Base-by-base conservation (phyloP, 2,113 vertebrate genomes). In the Hippocampus guttulatus region DNA sequence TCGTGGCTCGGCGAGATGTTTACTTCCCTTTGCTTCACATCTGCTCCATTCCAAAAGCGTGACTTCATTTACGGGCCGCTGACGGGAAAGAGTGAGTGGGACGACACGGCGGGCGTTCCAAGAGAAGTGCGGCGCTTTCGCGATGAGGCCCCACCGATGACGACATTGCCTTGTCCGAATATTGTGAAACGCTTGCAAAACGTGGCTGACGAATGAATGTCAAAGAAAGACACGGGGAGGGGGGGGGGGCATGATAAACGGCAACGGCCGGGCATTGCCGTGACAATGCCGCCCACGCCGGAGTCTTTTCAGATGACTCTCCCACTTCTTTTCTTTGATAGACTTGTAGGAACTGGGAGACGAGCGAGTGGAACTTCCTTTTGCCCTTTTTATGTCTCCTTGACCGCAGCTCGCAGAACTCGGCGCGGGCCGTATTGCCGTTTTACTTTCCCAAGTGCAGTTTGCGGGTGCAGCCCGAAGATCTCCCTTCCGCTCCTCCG, bases 51-150 rank as follows among this genome's bases (percentile, higher is more conserved):
- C 18, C 0, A 14, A 57, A 25, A 5, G 18, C 68, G n/a, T 43
- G 51, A 63, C 68, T 58, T 4, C 27, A 57, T 63, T 60, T 45
- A 69, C 20, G 40, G 8, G 55, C 27, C 62, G n/a, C n/a, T 71
- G 1, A 45, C 18, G 52, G 62, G 27, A 20, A 70, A 58, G 47
- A 57, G 16, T 64, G 62, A 54, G 27, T 41, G 25, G 21, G n/a
- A 21, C 7, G 3, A 64, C 18, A 38, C 23, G 8, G 41, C 3
- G 12, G 5, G 10, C 30, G 18, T 73, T 43, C 21, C 62, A 43
- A 64, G 20, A 23, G 43, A 40, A 33, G 21, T 21, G 1, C 0
- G 18, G 14, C n/a, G 21, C 23, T 64, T 40, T 64, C 38, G n/a
- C 12, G 38, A 38, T 63, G 33, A 63, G 9, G 33, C 20, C n/a